These are phyloP conservation scores for Lichenostomus cassidix DNA, from an alignment of 2,113 vertebrate genomes.

Conservation along the genomic window DNA sequence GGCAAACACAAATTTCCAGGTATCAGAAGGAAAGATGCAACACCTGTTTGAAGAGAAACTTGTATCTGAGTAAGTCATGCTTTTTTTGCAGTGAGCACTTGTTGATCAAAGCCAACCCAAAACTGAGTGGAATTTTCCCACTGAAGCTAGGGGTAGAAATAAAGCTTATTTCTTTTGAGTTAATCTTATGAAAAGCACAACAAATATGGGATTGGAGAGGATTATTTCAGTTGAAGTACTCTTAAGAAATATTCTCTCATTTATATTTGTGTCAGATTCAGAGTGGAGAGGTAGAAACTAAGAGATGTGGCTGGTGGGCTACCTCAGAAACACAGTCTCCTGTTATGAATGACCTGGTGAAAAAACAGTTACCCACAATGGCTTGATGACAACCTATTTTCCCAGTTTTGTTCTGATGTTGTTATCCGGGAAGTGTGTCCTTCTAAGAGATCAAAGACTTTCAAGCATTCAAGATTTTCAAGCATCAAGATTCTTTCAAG, in stretches of 20 bases:
- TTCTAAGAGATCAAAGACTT: not conserved
- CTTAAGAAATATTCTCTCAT: not conserved
- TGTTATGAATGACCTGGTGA: not conserved
- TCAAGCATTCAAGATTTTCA: not conserved
- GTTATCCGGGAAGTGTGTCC: not conserved
- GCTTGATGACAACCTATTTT: constrained; percentile 5
- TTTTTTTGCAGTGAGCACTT: not conserved
- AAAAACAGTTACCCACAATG: not conserved
- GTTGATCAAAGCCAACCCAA: not conserved
- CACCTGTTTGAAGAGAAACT: not conserved
- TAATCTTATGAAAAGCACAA: not conserved
- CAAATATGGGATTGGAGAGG: not conserved
- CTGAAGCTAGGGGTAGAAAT: not conserved
- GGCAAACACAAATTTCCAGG: not conserved
- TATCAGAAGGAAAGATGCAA: not conserved
- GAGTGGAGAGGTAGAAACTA: not conserved
- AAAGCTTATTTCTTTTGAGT: not conserved
- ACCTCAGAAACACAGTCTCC: not conserved
- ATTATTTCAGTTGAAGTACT: not conserved
- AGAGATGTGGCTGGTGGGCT: not conserved
- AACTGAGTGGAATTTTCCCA: not conserved
- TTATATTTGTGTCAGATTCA: constrained; percentile 1
- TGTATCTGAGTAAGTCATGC: fast-evolving
- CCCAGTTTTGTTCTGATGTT: not conserved
- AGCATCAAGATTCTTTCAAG: constrained; percentile 14